Evolutionary conservation across 1,140 invertebrate genomes (phyloP), one percentile per base, ranked within the genome.

Genomic region (Penaeus indicus): DNA sequence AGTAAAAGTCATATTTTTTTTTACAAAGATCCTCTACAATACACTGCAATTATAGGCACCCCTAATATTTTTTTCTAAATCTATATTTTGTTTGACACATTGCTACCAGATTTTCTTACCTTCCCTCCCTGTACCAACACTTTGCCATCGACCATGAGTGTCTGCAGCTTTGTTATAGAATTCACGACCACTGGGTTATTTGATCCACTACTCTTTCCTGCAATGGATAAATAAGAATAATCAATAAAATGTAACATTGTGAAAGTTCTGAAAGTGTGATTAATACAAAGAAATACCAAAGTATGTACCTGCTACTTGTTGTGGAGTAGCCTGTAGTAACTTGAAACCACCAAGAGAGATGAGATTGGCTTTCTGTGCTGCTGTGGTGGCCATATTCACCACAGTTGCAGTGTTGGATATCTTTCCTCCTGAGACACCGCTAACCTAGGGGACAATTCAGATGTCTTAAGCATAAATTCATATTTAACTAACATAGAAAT

Each of bases 81-180:
- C 47, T 13, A 13, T 54, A 54, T 10, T 54, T 54, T 54, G 8
- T 54, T 0, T 54, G 47, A 54, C 1, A 54, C 22, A 38, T 1
- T 38, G 22, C n/a, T n/a, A 83, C 27, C 21, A 42, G 47, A 78
- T 67, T 32, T 19, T 21, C 84, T 84, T 60, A 90, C 90, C 88
- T 90, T 90, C 47, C 90, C 85, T 67, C 90, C 90, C 72, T 90
- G 90, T 69, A 90, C 79, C 10, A 90, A 61, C 21, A 90, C 90
- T 47, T 90, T 90, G 64, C 90, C 90, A 61, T 88, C 88, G 21
- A 90, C 90, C 79, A 90, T 86, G 27, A 90, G 69, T 11, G 88
- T 90, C 80, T 90, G 90, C 54, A 88, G 79, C 54, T 88, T 88
- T 54, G 86, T 81, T 25, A 88, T 83, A 8, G 86, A 88, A 54